Conservation (phyloP, 2,113 vertebrate species). For the Poeciliopsis occidentalis region DNA sequence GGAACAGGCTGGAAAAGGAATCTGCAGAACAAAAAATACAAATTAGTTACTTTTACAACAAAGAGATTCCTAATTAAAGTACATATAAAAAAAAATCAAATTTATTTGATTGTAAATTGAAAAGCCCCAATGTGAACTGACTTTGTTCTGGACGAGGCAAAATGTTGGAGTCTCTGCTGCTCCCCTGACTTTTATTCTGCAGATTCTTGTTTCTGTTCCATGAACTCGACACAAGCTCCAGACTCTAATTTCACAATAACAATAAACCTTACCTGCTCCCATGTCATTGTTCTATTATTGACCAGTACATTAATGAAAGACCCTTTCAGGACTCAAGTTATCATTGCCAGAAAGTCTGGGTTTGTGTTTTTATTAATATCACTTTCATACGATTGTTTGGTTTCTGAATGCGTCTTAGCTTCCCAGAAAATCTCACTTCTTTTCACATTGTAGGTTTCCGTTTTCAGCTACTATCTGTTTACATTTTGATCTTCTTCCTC, state of each 20-base stretch:
- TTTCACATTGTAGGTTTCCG: not conserved
- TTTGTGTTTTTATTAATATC: not conserved
- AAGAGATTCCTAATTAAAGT: no score
- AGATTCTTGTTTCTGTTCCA: not conserved
- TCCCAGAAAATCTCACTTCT: not conserved
- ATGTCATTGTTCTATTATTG: not conserved
- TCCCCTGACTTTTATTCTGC: constrained; percentile 27
- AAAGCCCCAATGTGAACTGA: not conserved
- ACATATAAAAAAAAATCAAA: no score
- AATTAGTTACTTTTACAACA: not conserved
- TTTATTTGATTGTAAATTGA: no score
- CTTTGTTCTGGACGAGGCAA: not conserved
- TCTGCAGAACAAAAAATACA: not conserved
- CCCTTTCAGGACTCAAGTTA: not conserved
- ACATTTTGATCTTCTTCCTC: not conserved
- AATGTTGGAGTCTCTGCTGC: not conserved
- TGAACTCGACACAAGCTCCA: not conserved
- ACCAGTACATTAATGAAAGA: not conserved
- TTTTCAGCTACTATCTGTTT: not conserved
- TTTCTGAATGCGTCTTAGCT: not conserved
- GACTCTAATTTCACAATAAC: not conserved
- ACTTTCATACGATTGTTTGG: not conserved
- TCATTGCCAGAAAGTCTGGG: not conserved
- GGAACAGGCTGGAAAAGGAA: not conserved
- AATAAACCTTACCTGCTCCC: not conserved